Evolutionary conservation across 2,888 invertebrate species (phyloP).

Genomic region (Sialis fuliginosa): DNA sequence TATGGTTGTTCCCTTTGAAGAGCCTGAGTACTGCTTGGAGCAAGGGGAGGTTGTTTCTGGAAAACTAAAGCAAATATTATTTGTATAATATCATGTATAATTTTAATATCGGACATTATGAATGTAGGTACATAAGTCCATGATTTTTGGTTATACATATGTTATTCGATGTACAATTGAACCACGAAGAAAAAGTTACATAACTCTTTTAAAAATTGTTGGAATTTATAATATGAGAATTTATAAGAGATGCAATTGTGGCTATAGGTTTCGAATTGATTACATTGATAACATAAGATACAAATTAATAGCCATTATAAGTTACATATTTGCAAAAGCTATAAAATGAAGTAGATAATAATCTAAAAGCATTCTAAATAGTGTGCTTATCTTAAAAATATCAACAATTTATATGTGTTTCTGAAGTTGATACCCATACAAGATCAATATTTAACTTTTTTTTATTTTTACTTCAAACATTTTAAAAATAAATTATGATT

Average conservation of each 20-base stretch:
- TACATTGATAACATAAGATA: no score
- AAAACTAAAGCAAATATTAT: conserved; percentile 28
- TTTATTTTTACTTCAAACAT: no score
- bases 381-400: no score
- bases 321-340: no score
- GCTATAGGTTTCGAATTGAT: no score
- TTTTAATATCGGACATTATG: neutral
- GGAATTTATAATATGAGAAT: neutral
- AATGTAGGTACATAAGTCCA: neutral
- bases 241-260: neutral
- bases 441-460: no score
- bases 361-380: no score
- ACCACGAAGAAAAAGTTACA: neutral
- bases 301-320: no score
- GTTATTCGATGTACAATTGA: neutral
- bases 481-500: no score
- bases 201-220: neutral
- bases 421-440: no score
- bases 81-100: neutral
- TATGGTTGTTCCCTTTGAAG: conserved; percentile 14
- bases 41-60: conserved; percentile 31
- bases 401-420: no score
- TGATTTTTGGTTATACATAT: neutral
- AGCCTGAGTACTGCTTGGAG: conserved; percentile 35
- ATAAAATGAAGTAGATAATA: no score